Percentiles rank a stretch among this genome's conserved stretches.
phyloP scores from a whole-genome alignment of 2,797 vertebrate species.

The Sylvia borin region DNA sequence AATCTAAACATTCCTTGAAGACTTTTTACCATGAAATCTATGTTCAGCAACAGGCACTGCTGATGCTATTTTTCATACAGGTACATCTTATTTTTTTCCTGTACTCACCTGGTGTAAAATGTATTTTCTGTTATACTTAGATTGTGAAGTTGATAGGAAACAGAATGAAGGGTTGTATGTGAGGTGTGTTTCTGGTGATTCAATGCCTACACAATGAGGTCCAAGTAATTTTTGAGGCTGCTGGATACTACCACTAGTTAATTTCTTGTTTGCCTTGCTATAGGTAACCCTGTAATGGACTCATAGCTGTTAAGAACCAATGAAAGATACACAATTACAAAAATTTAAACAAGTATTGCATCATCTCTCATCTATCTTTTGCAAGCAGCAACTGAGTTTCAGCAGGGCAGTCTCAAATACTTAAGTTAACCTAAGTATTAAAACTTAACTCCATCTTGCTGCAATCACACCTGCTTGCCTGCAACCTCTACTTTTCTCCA shows the following conservation, averaged over 20 bases:
- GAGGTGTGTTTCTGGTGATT: not conserved
- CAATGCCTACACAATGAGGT: not conserved
- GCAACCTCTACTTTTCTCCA: not conserved
- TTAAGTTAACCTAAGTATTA: not conserved
- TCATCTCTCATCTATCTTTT: not conserved
- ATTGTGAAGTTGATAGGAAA: not conserved
- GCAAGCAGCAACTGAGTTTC: fast-evolving
- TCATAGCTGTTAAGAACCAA: not conserved
- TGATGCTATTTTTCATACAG: not conserved
- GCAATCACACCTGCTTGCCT: not conserved
- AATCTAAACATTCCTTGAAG: not conserved
- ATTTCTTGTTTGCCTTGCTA: not conserved
- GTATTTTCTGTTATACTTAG: not conserved
- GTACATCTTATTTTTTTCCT: not conserved
- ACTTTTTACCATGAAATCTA: not conserved
- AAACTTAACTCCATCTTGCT: not conserved
- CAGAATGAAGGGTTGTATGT: not conserved
- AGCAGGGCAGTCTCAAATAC: not conserved
- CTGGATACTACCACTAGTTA: not conserved
- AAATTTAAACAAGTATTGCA: not conserved
- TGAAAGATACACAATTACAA: not conserved
- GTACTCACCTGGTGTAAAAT: not conserved
- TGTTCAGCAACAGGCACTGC: not conserved
- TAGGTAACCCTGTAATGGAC: not conserved
- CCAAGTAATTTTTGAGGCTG: not conserved